A percentile compares a stretch with the other conserved stretches of the same genome.
These are phyloP conservation scores for Toxonevra muliebris DNA, from an alignment of 2,888 invertebrate genomes.

Conservation along the genomic window DNA sequence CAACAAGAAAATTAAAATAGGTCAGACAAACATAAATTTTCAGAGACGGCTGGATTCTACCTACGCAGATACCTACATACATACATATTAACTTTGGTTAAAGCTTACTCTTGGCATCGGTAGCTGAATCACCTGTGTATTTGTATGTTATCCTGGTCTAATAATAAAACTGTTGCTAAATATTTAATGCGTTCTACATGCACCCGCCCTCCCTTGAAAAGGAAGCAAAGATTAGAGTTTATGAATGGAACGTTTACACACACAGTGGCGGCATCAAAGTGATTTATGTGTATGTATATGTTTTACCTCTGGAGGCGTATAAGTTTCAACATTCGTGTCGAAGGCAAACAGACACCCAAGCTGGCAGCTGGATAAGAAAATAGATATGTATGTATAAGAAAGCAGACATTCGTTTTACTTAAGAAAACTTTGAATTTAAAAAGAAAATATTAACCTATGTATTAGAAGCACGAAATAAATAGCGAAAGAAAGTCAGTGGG, in stretches of 20 bases:
- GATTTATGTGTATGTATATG: not conserved
- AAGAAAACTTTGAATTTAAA: no score
- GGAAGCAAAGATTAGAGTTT: not conserved
- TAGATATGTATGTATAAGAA: no score
- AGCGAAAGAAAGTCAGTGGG: not conserved
- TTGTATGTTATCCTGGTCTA: not conserved
- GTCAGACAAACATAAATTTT: not conserved
- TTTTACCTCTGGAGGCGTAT: not conserved
- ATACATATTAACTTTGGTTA: not conserved
- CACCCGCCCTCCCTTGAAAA: not conserved
- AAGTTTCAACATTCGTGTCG: not conserved
- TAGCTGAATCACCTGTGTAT: not conserved
- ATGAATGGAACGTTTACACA: not conserved
- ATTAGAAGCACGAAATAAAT: no score
- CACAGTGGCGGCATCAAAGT: not conserved
- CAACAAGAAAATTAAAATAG: slow-evolving; percentile 2
- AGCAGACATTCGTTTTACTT: no score
- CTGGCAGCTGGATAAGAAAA: not conserved
- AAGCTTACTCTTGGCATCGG: not conserved
- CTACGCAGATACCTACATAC: not conserved
- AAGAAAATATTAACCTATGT: no score
- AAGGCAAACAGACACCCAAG: not conserved
- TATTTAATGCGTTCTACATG: not conserved
- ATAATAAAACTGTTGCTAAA: not conserved
- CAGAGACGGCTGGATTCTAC: not conserved